These are phyloP conservation scores for Physocephala rufipes DNA, from an alignment of 2,888 invertebrate genomes.

Conservation along the genomic window DNA sequence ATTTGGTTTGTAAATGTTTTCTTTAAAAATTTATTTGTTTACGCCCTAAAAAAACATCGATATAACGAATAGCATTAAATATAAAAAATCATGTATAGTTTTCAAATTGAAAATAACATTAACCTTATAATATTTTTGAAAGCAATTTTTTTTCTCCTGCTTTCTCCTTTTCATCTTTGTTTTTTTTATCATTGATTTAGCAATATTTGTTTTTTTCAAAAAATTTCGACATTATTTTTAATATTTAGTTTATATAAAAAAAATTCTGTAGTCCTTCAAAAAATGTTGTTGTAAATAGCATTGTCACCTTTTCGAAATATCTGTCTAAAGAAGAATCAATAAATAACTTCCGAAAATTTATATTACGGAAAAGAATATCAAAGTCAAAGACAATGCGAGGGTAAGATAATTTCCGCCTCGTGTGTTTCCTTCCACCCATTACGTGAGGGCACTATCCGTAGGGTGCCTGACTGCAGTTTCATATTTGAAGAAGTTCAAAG, in stretches of 20 bases:
- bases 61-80: background rate
- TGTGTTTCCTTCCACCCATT: too few species aligned
- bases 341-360: too few species aligned
- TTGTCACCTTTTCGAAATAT: too few species aligned
- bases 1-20: too few species aligned
- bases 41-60: background rate
- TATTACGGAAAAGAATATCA: too few species aligned
- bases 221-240: background rate
- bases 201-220: background rate
- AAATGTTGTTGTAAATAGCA: too few species aligned
- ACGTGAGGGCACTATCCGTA: too few species aligned
- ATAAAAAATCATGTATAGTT: background rate
- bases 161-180: background rate
- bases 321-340: too few species aligned
- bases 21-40: background rate
- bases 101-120: background rate
- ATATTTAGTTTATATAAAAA: background rate
- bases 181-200: background rate
- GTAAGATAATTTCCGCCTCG: too few species aligned
- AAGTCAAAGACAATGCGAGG: too few species aligned
- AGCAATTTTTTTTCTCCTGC: background rate
- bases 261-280: too few species aligned
- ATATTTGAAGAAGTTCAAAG: background rate
- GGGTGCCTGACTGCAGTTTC: background rate
- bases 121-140: background rate